Evolutionary conservation across 1,140 invertebrate species (phyloP), one percentile per base, ranked within the genome.

Genomic region (Drosophila quadrilineata): DNA sequence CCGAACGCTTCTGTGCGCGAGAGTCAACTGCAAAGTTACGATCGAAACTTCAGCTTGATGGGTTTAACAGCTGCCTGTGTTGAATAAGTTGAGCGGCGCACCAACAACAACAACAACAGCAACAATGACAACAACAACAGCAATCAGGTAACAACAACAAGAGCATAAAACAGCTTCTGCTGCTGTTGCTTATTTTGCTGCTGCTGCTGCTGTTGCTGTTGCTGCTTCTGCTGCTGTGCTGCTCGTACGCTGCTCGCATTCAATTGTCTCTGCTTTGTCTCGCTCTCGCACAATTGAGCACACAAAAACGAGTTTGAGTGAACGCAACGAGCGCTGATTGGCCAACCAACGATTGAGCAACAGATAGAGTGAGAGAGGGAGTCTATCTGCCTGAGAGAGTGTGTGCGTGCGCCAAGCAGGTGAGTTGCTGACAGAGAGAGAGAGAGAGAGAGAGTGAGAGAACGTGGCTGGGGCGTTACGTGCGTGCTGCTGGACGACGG

Each of bases 11-110:
- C 87, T 85, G 87, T 89, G 84, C 87, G 80, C 87, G 71, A 89
- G 73, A 86, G 80, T 89, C 84, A 88, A 89, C 87, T 89, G 87
- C 87, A 88, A 87, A 89, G 87, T 89, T 88, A 89, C 87, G 87
- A 89, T 89, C 87, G 79, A 86, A 88, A 89, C 76, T 89, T 88
- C 75, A 87, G 87, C 84, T 82, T 88, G 87, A 88, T 88, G 86
- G 80, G 82, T 87, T 80, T 73, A 85, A 76, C 72, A 67, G 80
- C 80, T 85, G 80, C 75, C 76, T 82, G 75, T 82, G 68, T 82
- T 86, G 64, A 80, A 75, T 59, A 33, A 36, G 63, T 49, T 43
- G 53, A 65, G 62, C 58, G 56, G 57, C 46, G 59, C 29, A 50
- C 6, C 43, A 33, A 35, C 16, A 29, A 6, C 41, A 41, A 28